These are phyloP conservation scores for Aphidius gifuensis DNA, from an alignment of 1,140 invertebrate species.

Conservation along the genomic window DNA sequence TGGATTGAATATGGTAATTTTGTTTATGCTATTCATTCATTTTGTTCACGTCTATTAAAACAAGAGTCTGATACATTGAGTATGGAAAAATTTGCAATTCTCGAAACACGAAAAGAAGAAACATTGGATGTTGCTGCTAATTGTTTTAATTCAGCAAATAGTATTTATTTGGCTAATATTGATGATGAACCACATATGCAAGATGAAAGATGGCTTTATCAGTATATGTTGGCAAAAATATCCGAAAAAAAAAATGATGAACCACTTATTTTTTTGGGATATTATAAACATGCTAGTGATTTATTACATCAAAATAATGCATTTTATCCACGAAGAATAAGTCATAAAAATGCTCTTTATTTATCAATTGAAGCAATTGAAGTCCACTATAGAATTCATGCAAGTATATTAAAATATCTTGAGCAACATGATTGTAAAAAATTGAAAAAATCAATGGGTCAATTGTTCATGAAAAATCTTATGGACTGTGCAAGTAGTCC, in stretches of 20 bases:
- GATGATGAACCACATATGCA: constrained; percentile 54
- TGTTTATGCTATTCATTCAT: constrained; percentile 83
- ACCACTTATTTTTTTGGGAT: constrained; percentile 70
- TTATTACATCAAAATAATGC: constrained; percentile 78
- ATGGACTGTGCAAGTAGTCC: constrained; percentile 47
- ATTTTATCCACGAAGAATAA: constrained; percentile 81
- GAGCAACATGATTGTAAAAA: constrained; percentile 64
- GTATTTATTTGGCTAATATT: constrained; percentile 53
- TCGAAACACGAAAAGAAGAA: constrained; percentile 73
- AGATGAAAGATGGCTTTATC: constrained; percentile 84
- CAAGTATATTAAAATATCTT: constrained; percentile 80
- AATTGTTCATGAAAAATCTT: constrained; percentile 44
- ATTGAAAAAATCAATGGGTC: constrained; percentile 47
- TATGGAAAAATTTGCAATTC: constrained; percentile 71
- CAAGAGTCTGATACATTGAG: constrained; percentile 72
- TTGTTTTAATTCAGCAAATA: constrained; percentile 73
- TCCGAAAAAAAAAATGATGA: constrained; percentile 76
- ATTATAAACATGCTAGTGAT: constrained; percentile 73
- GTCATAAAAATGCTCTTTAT: constrained; percentile 77
- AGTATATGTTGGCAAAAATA: constrained; percentile 92
- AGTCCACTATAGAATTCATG: constrained; percentile 79
- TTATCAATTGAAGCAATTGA: constrained; percentile 88
- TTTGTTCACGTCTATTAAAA: constrained; percentile 80
- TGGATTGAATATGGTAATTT: constrained; percentile 89
- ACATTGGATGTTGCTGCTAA: constrained; percentile 73